Conservation (phyloP, 1,140 invertebrate genomes). For the Psilanteris sp. region DNA sequence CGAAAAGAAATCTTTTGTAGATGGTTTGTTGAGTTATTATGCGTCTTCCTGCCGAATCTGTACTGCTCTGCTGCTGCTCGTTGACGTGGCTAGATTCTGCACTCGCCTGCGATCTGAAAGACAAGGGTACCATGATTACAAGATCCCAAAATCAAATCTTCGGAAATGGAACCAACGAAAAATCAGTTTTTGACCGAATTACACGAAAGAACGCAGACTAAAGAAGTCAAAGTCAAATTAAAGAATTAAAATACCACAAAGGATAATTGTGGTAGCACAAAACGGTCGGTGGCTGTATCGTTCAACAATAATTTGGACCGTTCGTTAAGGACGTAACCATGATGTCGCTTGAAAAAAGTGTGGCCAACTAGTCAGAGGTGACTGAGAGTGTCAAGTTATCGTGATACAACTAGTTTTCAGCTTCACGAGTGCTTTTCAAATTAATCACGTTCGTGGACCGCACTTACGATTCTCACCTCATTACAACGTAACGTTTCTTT, state of each 20-base stretch:
- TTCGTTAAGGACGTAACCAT: no score
- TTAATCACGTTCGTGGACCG: constrained; percentile 53
- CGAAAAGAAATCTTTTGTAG: constrained; percentile 46
- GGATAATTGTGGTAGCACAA: no score
- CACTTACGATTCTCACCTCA: constrained; percentile 58
- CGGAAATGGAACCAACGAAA: no score
- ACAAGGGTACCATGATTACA: no score
- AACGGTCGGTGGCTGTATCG: no score
- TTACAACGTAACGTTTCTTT: constrained; percentile 54
- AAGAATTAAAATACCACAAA: no score
- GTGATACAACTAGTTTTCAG: constrained; percentile 22
- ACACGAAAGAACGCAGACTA: no score
- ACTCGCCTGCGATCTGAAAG: constrained; percentile 76
- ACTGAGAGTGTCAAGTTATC: not conserved
- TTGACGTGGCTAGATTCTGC: constrained; percentile 77
- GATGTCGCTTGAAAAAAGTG: no score
- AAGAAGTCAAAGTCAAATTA: no score
- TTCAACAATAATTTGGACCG: no score
- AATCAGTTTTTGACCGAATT: no score
- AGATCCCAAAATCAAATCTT: no score
- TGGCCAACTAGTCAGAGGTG: not conserved
- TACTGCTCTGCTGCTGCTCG: constrained; percentile 78
- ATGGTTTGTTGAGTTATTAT: constrained; percentile 60
- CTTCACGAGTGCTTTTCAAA: constrained; percentile 28
- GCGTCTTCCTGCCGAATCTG: constrained; percentile 76